Base-by-base conservation (phyloP, 2,888 invertebrate species). In the Troides aeacus region DNA sequence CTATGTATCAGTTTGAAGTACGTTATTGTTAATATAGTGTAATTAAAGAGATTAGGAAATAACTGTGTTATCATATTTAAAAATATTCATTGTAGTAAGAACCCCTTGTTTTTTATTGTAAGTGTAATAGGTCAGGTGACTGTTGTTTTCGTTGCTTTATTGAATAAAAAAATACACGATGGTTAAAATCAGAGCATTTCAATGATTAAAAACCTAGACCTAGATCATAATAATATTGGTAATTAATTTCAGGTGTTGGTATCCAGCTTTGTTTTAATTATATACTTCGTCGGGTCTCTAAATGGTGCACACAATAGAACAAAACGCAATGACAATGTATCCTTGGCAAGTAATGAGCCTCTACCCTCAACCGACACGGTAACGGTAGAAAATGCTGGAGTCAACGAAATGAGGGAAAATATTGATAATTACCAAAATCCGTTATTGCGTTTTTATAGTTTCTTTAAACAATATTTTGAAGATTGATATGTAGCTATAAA, bases 251-350 rank as follows among this genome's bases (percentile, higher is more conserved):
- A 68, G 68, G 36, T 50, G 21, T n/a, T 63, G 50, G 18, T 23
- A 58, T 58, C 21, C 8, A 63, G 36, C 24, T 36, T 63, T 2
- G 15, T 68, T 2, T 36, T 63, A 2, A 24, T 63, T 1, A 6
- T 68, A 21, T 68, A 50, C 46, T 58, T 68, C 36, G 30, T 63
- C 12, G 62, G 46, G 17, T 68, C 1, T 23, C 15, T 68, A 30
- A 42, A 63, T 30, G 57, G 68, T 36, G 63, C 68, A 50, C 63
- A 68, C 50, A 68, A 68, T 59, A 68, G 68, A 63, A 68, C 68
- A 8, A 68, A 68, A 67, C 68, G 62, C 18, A 24, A 57, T n/a
- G 58, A 62, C 4, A 57, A 62, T n/a, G 58, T 63, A 10, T 3
- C 36, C 7, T 1, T 39, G 56, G 3, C 53, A 23, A 56, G 23